phyloP scores from a whole-genome alignment of 2,888 invertebrate species.

The Andrena praecox region DNA sequence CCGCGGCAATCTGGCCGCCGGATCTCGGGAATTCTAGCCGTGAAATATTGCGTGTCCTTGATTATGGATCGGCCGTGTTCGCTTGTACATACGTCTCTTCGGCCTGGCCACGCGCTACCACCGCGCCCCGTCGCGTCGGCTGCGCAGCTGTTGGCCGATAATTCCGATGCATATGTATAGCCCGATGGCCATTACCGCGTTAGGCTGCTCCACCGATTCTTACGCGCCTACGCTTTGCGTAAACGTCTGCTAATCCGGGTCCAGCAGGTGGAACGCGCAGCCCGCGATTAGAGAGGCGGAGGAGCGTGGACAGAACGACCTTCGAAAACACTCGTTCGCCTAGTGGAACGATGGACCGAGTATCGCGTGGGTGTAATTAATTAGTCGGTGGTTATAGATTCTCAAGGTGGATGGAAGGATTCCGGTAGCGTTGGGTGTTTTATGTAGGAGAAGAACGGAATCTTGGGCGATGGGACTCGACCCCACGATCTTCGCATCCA shows the following conservation, averaged over 20 bases:
- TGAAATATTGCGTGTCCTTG: slow-evolving; percentile 82
- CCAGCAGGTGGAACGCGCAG: slow-evolving; percentile 29
- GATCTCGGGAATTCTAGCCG: slow-evolving; percentile 75
- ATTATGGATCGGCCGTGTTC: slow-evolving; percentile 76
- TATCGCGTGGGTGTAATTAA: slow-evolving; percentile 10
- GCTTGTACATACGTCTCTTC: slow-evolving; percentile 19
- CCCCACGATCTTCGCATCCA: too few relatives aligned
- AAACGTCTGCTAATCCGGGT: slow-evolving; percentile 28
- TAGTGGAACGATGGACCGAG: background rate
- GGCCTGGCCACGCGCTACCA: slow-evolving; percentile 3
- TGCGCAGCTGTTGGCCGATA: slow-evolving; percentile 29
- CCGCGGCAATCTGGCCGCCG: slow-evolving; percentile 70
- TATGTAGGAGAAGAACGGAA: too few relatives aligned
- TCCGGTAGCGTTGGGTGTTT: background rate
- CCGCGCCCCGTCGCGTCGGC: background rate
- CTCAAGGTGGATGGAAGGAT: background rate
- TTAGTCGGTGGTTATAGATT: background rate
- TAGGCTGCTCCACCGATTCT: slow-evolving; percentile 35
- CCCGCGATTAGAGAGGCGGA: slow-evolving; percentile 12
- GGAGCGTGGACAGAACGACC: background rate
- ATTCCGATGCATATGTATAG: background rate
- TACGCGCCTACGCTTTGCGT: slow-evolving; percentile 32
- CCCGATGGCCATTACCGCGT: slow-evolving; percentile 21
- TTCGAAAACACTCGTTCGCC: background rate
- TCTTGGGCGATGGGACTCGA: too few relatives aligned